Conservation (phyloP, 2,888 invertebrate genomes). For the Syritta pipiens region DNA sequence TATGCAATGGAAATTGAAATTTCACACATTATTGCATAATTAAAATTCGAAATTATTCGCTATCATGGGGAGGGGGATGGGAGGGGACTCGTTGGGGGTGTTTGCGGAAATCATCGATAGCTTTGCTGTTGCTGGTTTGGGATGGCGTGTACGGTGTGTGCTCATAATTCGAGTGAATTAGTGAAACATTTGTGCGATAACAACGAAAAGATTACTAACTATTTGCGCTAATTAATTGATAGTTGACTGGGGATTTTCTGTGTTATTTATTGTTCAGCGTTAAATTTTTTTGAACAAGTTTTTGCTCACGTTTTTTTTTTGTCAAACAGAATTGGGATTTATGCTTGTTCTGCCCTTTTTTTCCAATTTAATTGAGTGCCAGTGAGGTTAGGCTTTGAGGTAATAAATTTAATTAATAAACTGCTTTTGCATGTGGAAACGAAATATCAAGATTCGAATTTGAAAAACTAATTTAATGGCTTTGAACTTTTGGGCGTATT, state of each 20-base stretch:
- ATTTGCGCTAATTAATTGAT: slow-evolving; percentile 61
- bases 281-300: neutral
- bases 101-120: neutral
- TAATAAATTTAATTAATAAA: slow-evolving; percentile 36
- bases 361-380: slow-evolving; percentile 19
- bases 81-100: neutral
- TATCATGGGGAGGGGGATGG: no score
- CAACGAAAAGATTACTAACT: slow-evolving; percentile 36
- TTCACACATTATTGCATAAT: slow-evolving; percentile 68
- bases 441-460: neutral
- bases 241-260: slow-evolving; percentile 44
- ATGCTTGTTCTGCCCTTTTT: neutral
- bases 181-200: slow-evolving; percentile 42
- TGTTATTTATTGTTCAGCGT: slow-evolving; percentile 14
- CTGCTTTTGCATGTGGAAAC: neutral
- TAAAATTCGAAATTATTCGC: slow-evolving; percentile 59
- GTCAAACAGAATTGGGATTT: neutral
- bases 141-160: neutral
- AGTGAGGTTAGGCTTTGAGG: neutral
- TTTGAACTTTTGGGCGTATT: no score
- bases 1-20: slow-evolving; percentile 64
- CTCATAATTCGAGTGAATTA: slow-evolving; percentile 47
- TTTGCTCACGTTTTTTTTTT: neutral
- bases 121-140: neutral
- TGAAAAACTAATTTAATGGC: neutral